A percentile compares a stretch with the other conserved stretches of the same genome.
Evolutionary conservation across 1,140 invertebrate species (phyloP).

Genomic region (Pseudobourletiella spinata): DNA sequence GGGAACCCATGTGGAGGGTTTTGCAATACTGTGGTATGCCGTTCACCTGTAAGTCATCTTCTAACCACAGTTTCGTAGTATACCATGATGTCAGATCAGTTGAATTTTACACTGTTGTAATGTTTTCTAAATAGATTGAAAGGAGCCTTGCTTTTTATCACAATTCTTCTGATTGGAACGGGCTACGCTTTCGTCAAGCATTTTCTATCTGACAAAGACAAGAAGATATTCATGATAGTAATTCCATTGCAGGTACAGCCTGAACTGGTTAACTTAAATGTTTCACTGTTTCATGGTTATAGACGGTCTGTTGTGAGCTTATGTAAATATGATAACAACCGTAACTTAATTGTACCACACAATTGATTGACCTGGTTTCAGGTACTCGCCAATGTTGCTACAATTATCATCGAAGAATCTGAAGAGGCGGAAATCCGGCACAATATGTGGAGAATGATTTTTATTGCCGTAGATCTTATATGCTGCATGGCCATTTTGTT

Average conservation of each 20-base stretch:
- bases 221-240: conserved; percentile 97
- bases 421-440: conserved; percentile 87
- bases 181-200: conserved; percentile 99
- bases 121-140: conserved; percentile 60
- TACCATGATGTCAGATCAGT: no score
- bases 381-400: conserved; percentile 91
- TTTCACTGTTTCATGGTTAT: conserved; percentile 6
- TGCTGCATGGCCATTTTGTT: conserved; percentile 97
- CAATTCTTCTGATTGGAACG: conserved; percentile 91
- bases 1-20: conserved; percentile 89
- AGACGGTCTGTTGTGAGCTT: no score
- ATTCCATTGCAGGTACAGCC: conserved; percentile 82
- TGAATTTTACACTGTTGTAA: no score
- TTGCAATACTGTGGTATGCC: conserved; percentile 95
- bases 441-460: conserved; percentile 83
- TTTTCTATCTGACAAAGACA: conserved; percentile 89
- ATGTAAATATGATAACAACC: no score
- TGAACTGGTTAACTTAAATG: background rate
- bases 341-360: no score
- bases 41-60: conserved; percentile 70
- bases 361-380: conserved; percentile 40
- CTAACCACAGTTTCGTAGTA: no score
- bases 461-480: conserved; percentile 87
- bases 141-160: conserved; percentile 90
- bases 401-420: conserved; percentile 95